Evolutionary conservation across 2,113 vertebrate genomes (phyloP).

Genomic region (Archocentrus centrarchus): DNA sequence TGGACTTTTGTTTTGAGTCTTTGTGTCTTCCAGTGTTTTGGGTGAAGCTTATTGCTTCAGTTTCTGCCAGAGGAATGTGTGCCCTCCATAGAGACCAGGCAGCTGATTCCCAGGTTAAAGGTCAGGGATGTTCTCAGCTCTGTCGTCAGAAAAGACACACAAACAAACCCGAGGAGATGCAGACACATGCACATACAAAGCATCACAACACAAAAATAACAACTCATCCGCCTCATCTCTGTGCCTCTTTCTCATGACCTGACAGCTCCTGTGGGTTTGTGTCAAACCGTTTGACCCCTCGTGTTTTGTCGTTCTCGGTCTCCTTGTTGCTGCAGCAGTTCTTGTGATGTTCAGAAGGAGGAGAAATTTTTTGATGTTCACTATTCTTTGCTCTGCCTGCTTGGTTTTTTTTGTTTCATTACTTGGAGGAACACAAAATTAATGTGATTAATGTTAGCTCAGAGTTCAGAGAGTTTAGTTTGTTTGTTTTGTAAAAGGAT

Average conservation of each 20-base stretch:
- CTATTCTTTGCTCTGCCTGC: conserved; percentile 7
- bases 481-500: background rate
- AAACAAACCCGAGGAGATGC: conserved; percentile 21
- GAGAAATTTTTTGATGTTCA: background rate
- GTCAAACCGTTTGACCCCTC: conserved; percentile 12
- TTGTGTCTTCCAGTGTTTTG: background rate
- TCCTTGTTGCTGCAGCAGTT: background rate
- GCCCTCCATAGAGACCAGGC: conserved; percentile 34
- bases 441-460: background rate
- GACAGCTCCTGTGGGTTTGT: conserved; percentile 21
- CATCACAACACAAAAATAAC: conserved; percentile 50
- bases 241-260: conserved; percentile 73
- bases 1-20: conserved; percentile 38
- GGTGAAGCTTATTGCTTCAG: conserved; percentile 1
- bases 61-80: conserved; percentile 54
- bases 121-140: conserved; percentile 48
- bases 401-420: background rate
- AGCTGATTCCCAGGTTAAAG: conserved; percentile 52
- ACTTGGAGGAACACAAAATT: background rate
- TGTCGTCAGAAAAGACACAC: conserved; percentile 47
- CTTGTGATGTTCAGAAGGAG: conserved; percentile 14
- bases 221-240: conserved; percentile 30
- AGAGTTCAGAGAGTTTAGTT: background rate
- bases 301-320: background rate
- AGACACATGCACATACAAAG: conserved; percentile 14